Percentiles rank a stretch among this genome's conserved stretches.
phyloP scores from a whole-genome alignment of 2,113 vertebrate species.

The Thymallus thymallus region DNA sequence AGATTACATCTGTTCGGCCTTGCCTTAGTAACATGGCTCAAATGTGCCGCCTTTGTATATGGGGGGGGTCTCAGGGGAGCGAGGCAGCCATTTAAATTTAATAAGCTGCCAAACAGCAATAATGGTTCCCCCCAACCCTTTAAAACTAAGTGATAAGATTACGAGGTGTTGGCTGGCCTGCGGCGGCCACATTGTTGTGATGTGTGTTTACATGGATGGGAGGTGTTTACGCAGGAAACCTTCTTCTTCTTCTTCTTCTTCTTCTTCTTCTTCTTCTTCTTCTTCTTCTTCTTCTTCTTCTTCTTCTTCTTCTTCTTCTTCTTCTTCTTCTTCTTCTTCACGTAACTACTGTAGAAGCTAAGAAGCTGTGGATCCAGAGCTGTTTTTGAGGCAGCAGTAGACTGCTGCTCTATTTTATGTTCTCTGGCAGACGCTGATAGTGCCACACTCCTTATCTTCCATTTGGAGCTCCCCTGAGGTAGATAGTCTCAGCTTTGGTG shows the following conservation, averaged over 20 bases:
- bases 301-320: neutral
- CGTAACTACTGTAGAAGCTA: slow-evolving; percentile 60
- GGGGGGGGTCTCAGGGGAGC: slow-evolving; percentile 57
- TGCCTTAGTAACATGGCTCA: slow-evolving; percentile 36
- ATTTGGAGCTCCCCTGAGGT: slow-evolving; percentile 31
- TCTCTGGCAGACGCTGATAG: no score
- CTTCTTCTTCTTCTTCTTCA: slow-evolving; percentile 32
- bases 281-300: slow-evolving; percentile 15
- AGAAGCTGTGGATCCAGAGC: slow-evolving; percentile 45
- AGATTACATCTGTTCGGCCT: slow-evolving; percentile 46
- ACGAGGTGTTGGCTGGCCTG: slow-evolving; percentile 37
- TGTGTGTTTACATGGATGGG: slow-evolving; percentile 66
- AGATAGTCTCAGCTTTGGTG: slow-evolving; percentile 30
- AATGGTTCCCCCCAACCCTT: slow-evolving; percentile 50
- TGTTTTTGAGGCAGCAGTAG: slow-evolving; percentile 4
- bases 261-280: slow-evolving; percentile 24
- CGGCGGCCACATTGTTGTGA: slow-evolving; percentile 70
- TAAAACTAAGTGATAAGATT: slow-evolving; percentile 53
- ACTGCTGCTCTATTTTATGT: slow-evolving; percentile 30
- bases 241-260: neutral
- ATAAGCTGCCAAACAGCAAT: slow-evolving; percentile 58
- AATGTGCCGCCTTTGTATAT: slow-evolving; percentile 50
- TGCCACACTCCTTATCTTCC: slow-evolving; percentile 34
- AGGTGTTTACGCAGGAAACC: slow-evolving; percentile 69
- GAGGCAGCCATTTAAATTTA: slow-evolving; percentile 64